A percentile compares a stretch with the other conserved stretches of the same genome.
phyloP scores from a whole-genome alignment of 2,888 invertebrate species.

The Hirtodrosophila confusa region DNA sequence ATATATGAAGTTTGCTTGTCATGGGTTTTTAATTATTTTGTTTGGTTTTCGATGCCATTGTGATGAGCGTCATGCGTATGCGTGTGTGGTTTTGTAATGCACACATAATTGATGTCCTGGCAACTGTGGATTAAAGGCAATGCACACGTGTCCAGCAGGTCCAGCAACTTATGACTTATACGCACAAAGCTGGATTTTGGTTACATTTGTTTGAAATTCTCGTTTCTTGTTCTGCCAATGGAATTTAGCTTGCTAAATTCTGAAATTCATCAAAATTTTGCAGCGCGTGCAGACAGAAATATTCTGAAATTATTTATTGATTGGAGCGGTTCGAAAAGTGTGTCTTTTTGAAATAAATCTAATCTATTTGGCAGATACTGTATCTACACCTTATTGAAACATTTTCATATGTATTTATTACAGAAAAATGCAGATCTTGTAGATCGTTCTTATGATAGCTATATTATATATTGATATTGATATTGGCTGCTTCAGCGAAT shows the following conservation, averaged over 20 bases:
- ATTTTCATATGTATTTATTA: too few species aligned
- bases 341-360: too few species aligned
- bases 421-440: too few species aligned
- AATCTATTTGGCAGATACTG: too few species aligned
- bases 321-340: neutral
- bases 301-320: neutral
- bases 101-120: constrained; percentile 68
- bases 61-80: constrained; percentile 18
- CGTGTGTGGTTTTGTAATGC: constrained; percentile 56
- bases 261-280: constrained; percentile 2
- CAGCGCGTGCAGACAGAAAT: neutral
- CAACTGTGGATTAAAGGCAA: constrained; percentile 33
- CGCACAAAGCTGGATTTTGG: constrained; percentile 27
- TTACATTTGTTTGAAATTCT: constrained; percentile 28
- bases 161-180: constrained; percentile 42
- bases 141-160: constrained; percentile 28
- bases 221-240: too few species aligned
- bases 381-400: too few species aligned
- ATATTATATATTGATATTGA: too few species aligned
- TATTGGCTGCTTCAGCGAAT: too few species aligned
- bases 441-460: too few species aligned
- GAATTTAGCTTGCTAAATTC: neutral
- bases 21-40: constrained; percentile 76
- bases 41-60: constrained; percentile 56
- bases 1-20: constrained; percentile 62